Conservation (phyloP, 1,140 invertebrate species). For the Procambarus clarkii region DNA sequence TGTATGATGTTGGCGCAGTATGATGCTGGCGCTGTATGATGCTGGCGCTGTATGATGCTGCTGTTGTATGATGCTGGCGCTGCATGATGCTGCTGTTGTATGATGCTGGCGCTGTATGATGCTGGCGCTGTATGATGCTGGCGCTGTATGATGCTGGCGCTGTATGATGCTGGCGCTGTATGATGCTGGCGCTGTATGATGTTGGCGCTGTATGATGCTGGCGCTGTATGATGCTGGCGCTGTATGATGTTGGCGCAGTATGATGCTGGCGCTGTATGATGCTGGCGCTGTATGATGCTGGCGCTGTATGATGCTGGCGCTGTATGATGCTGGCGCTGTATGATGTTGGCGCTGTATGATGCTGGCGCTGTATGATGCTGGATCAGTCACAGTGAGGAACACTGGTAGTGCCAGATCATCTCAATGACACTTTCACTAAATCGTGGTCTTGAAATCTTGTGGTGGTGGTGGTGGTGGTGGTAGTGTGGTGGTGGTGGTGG, state of each 20-base stretch:
- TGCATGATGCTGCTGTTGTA: background rate
- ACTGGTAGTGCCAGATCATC: no score
- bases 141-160: background rate
- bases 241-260: background rate
- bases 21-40: background rate
- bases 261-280: background rate
- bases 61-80: background rate
- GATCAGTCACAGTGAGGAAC: no score
- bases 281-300: background rate
- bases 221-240: background rate
- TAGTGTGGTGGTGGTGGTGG: background rate
- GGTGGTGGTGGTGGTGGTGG: background rate
- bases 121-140: background rate
- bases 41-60: background rate
- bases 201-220: background rate
- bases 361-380: no score
- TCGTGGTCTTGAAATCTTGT: background rate
- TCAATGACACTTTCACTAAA: no score
- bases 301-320: no score
- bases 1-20: background rate
- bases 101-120: background rate
- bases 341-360: no score
- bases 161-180: background rate
- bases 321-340: background rate
- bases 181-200: background rate